A percentile compares a stretch with the other conserved stretches of the same genome.
These are phyloP conservation scores for Cephalopachus bancanus DNA, from an alignment of 2,797 vertebrate species.

Conservation along the genomic window DNA sequence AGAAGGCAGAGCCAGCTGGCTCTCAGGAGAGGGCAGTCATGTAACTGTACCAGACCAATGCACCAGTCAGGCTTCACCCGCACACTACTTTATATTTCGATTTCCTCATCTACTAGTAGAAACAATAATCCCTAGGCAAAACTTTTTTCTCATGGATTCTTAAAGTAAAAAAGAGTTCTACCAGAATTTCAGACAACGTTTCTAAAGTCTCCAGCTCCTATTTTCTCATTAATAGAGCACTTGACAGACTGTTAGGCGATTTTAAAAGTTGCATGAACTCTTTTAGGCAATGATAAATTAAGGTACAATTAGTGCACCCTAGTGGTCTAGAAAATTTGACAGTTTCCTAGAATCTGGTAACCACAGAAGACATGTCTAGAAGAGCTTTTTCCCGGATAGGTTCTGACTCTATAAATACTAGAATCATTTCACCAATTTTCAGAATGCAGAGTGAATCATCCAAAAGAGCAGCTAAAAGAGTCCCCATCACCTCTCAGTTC, in stretches of 20 bases:
- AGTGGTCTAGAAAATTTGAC: slow-evolving; percentile 26
- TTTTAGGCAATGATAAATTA: slow-evolving; percentile 34
- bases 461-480: slow-evolving; percentile 8
- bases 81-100: not conserved
- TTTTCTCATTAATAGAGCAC: not conserved
- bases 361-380: not conserved
- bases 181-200: not conserved
- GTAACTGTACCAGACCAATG: not conserved
- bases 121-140: not conserved
- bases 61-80: not conserved
- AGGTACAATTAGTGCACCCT: slow-evolving; percentile 12
- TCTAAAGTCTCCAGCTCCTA: not conserved
- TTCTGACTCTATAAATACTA: slow-evolving; percentile 20
- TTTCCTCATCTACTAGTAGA: not conserved
- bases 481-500: not conserved
- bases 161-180: not conserved
- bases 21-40: not conserved
- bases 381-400: not conserved
- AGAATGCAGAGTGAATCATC: slow-evolving; percentile 53
- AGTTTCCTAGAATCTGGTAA: slow-evolving; percentile 33
- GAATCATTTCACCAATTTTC: slow-evolving; percentile 23
- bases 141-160: slow-evolving; percentile 26
- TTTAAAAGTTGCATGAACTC: slow-evolving; percentile 57
- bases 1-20: not conserved
- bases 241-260: not conserved